Conservation (phyloP, 2,113 vertebrate species). For the Cryptoleucopteryx plumbea region DNA sequence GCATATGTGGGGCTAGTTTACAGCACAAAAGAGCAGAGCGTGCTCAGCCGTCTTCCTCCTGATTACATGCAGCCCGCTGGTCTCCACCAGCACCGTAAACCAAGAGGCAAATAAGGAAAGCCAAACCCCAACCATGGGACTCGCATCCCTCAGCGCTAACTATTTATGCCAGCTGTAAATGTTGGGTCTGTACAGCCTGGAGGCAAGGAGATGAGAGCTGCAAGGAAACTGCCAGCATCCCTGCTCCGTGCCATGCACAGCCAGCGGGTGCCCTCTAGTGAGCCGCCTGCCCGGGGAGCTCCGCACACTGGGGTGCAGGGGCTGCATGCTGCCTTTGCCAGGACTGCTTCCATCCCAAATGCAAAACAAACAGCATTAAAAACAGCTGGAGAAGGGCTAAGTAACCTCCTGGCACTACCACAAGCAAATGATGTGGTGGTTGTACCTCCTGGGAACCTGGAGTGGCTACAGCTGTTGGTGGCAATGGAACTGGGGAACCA, state of each 20-base stretch:
- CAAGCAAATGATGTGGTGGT: neutral
- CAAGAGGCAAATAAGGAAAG: neutral
- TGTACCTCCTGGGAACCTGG: neutral
- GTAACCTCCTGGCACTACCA: neutral
- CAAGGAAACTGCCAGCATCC: neutral
- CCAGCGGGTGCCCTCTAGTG: neutral
- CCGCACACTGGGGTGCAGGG: accelerated
- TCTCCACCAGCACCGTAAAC: neutral
- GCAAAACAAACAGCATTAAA: too few relatives aligned
- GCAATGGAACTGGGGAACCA: neutral
- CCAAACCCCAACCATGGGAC: neutral
- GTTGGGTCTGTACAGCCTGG: too few relatives aligned
- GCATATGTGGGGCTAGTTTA: accelerated
- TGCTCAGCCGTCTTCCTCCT: neutral
- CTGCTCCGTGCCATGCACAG: accelerated
- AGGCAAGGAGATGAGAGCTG: neutral
- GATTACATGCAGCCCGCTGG: neutral
- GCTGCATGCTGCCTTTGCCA: neutral
- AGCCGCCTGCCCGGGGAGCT: neutral
- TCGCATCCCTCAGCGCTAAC: neutral
- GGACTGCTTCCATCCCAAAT: neutral
- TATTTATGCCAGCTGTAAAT: neutral
- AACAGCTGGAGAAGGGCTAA: neutral
- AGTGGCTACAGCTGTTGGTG: too few relatives aligned
- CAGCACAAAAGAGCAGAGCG: accelerated